Evolutionary conservation across 2,113 vertebrate species (phyloP).

Genomic region (Cyprinus carpio): DNA sequence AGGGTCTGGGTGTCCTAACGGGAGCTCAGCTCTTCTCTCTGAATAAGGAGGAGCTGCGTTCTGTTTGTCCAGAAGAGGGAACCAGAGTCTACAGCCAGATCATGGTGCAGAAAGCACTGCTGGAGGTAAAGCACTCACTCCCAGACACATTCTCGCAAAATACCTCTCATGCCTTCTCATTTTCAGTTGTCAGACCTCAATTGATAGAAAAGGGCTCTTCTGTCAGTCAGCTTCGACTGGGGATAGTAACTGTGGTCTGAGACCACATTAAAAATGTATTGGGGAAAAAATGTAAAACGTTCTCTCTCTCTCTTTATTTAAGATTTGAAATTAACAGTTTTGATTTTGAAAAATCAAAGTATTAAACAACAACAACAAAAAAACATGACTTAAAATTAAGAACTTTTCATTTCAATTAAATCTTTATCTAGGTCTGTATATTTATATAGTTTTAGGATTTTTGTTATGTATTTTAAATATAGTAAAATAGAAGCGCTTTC

Average conservation of each 20-base stretch:
- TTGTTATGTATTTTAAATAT: too few relatives aligned
- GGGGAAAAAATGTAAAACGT: too few relatives aligned
- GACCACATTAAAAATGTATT: too few relatives aligned
- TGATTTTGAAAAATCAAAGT: too few relatives aligned
- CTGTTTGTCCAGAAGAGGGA: slow-evolving; percentile 71
- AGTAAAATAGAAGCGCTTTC: background rate
- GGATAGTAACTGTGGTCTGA: background rate
- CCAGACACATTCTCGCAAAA: background rate
- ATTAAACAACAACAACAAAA: background rate
- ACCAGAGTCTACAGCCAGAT: slow-evolving; percentile 80
- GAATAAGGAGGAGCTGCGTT: slow-evolving; percentile 70
- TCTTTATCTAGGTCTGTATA: background rate
- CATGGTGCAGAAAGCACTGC: slow-evolving; percentile 78
- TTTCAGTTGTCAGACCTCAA: background rate
- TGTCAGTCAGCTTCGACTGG: background rate
- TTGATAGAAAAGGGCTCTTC: background rate
- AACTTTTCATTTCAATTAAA: background rate
- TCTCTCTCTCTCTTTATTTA: background rate
- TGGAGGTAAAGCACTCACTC: slow-evolving; percentile 69
- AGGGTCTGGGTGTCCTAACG: slow-evolving; percentile 67
- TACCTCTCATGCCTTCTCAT: background rate
- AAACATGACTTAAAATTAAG: background rate
- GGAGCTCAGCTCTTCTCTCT: slow-evolving; percentile 78
- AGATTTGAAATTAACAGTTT: too few relatives aligned
- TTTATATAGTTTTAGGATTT: too few relatives aligned